Evolutionary conservation across 2,113 vertebrate species (phyloP), one percentile per base, ranked within the genome.

Genomic region (Gobio gobio): DNA sequence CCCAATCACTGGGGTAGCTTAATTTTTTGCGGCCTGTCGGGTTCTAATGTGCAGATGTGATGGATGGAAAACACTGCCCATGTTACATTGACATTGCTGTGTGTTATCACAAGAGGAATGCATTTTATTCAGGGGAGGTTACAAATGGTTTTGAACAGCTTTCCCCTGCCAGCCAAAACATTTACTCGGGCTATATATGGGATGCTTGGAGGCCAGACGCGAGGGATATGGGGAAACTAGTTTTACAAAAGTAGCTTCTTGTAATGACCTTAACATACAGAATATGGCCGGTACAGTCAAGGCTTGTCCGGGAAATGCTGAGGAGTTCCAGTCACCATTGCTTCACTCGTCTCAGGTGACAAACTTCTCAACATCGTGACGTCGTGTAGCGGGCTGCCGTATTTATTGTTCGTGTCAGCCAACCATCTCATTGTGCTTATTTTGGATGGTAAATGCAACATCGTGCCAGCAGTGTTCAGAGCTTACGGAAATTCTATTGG

Each of bases 391-490:
- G 84, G 51, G 76, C 83, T 64, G 70, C 1, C 45, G 7, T 94
- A 93, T 93, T 94, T 93, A 93, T 94, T 93, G 91, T 93, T 93
- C 24, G 82, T 91, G 90, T 91, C 91, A 90, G 89, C 90, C 90
- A 90, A 90, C 91, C 90, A 87, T 92, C 90, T 79, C 91, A 13
- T 76, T 87, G 63, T 93, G 91, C 91, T 93, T 92, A 90, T 93
- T 90, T 93, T 93, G 92, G 93, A 93, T 85, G 91, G 90, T 90
- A 92, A 92, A 91, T 43, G 75, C 83, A 80, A 88, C 1, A 10
- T 74, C 0, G 85, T 20, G 90, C 90, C 91, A 92, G 85, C 85
- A 36, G 66, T 22, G 16, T 61, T 64, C 51, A 16, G 5, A 6
- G n/a, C 58, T 63, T 26, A 20, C 1, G 40, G 5, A 79, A 79